These are phyloP conservation scores for Manis pentadactyla DNA, from an alignment of 2,797 vertebrate species.

Conservation along the genomic window DNA sequence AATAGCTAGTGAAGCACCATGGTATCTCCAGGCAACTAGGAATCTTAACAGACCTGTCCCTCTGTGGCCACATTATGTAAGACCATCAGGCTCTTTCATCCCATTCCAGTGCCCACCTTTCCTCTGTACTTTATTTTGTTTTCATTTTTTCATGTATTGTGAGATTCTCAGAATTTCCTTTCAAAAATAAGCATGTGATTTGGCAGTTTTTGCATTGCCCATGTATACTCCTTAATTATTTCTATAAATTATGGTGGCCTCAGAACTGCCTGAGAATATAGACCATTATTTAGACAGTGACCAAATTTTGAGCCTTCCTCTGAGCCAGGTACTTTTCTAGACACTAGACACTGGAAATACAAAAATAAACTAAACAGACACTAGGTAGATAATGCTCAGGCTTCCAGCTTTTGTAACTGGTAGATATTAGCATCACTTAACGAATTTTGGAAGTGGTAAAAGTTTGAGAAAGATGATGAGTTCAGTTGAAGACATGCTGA, in stretches of 20 bases:
- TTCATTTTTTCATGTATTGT: neutral
- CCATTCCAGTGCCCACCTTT: neutral
- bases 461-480: neutral
- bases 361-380: neutral
- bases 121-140: neutral
- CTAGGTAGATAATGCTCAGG: neutral
- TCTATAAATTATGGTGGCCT: neutral
- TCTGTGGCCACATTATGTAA: neutral
- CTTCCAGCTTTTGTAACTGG: neutral
- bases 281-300: neutral
- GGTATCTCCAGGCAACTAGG: neutral
- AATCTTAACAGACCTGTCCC: neutral
- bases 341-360: neutral
- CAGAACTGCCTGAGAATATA: neutral
- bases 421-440: neutral
- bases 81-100: neutral
- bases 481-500: neutral
- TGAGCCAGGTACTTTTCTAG: neutral
- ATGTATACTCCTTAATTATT: neutral
- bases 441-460: neutral
- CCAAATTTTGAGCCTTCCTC: neutral
- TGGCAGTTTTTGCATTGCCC: neutral
- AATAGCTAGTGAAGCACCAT: neutral
- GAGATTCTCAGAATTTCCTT: neutral
- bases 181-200: conserved; percentile 2